Base-by-base conservation (phyloP, 2,797 vertebrate genomes). In the Hozukius guyotensis region DNA sequence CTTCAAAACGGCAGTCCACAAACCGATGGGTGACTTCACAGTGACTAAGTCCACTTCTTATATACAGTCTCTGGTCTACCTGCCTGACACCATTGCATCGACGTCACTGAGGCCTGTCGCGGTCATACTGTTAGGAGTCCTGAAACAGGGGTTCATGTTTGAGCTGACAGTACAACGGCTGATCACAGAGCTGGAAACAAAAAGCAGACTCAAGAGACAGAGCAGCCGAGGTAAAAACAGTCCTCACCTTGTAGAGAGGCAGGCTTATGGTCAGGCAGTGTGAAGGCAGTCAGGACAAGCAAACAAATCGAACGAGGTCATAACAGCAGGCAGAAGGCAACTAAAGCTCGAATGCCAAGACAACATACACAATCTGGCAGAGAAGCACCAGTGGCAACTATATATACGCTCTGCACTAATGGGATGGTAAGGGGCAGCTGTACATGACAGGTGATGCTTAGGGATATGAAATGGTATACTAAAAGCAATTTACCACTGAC, bases 251-350 rank as follows among this genome's bases (percentile, higher is more conserved):
- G 49, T 64, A 4, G 24, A 77, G 27, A 76, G 57, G 36, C 24
- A 68, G 31, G 36, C 55, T 68, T n/a, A 75, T 22, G 57, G 56
- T 60, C 4, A 3, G 42, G 53, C 57, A 25, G 22, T 29, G 52
- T 24, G 31, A 70, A 36, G 25, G 53, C 59, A 34, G 24, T 9
- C 25, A 46, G 63, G 68, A 42, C 75, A 61, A 27, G 55, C 16
- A 78, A 77, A 72, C 32, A 77, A 72, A 77, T 60, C 1, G n/a
- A 75, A 74, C 67, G 32, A 63, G 36, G 14, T 38, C 55, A n/a
- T 59, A 16, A 70, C 24, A 78, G 60, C 20, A 53, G 53, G 13
- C 24, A 52, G 20, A 59, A 59, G 20, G 18, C 13, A 56, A 12
- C 11, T 27, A 10, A 53, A n/a, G 31, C 24, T 52, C 1, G 2